Evolutionary conservation across 2,888 invertebrate species (phyloP).

Genomic region (Tinea pellionella): DNA sequence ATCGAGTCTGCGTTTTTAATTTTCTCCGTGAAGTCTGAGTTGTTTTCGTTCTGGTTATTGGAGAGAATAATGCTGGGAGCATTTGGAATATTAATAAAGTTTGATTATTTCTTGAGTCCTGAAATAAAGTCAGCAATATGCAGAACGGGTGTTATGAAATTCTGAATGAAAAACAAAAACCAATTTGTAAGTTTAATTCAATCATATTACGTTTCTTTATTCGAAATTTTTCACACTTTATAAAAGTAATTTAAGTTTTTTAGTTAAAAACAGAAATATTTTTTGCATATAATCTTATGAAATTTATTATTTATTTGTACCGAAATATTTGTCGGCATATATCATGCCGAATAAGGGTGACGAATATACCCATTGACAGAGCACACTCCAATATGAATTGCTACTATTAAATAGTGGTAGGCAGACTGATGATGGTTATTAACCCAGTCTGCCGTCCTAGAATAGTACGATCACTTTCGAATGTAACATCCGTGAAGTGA

Average conservation of each 20-base stretch:
- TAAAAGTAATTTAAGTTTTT: background rate
- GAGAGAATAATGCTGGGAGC: background rate
- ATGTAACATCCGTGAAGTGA: too few relatives aligned
- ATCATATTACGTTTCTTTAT: background rate
- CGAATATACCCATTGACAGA: too few relatives aligned
- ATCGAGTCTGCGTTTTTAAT: too few relatives aligned
- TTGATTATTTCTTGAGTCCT: background rate
- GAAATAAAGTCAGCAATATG: background rate
- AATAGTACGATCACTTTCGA: too few relatives aligned
- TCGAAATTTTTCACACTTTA: background rate
- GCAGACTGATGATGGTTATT: too few relatives aligned
- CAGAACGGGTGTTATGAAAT: background rate
- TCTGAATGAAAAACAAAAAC: background rate
- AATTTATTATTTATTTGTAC: too few relatives aligned
- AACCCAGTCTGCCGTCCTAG: too few relatives aligned
- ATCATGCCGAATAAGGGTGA: too few relatives aligned
- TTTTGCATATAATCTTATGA: background rate
- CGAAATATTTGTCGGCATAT: too few relatives aligned
- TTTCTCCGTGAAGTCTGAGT: too few relatives aligned
- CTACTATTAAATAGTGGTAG: too few relatives aligned
- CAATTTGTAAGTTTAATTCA: background rate
- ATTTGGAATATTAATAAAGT: background rate
- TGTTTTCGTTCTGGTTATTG: background rate
- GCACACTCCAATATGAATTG: too few relatives aligned
- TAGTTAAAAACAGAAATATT: background rate